Percentiles rank a stretch among this genome's conserved stretches.
Evolutionary conservation across 2,113 vertebrate genomes (phyloP).

Genomic region (Colossoma macropomum): DNA sequence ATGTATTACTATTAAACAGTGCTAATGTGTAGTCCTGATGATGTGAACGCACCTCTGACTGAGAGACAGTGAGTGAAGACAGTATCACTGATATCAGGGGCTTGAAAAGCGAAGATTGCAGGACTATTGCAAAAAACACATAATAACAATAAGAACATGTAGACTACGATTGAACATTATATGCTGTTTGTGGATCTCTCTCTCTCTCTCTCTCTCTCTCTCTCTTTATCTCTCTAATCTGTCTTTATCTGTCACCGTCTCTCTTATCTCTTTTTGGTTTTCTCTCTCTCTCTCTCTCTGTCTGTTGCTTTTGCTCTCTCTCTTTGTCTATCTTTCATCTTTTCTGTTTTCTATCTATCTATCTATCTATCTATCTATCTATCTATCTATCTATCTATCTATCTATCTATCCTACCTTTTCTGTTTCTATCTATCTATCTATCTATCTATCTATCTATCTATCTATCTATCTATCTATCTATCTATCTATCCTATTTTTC

Average conservation of each 20-base stretch:
- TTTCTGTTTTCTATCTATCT: background rate
- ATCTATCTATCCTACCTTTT: background rate
- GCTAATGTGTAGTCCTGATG: conserved; percentile 62
- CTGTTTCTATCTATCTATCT: background rate
- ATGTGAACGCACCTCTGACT: conserved; percentile 10
- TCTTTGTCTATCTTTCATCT: no score
- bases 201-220: background rate
- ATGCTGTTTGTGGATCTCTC: no score
- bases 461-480: background rate
- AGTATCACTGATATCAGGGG: conserved; percentile 17
- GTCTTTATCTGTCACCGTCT: no score
- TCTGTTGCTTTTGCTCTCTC: no score
- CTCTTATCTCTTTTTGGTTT: no score
- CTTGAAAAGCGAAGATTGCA: background rate
- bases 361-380: background rate
- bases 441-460: background rate
- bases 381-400: background rate
- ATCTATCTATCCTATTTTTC: background rate
- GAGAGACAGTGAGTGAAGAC: conserved; percentile 5
- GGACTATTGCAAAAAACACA: conserved; percentile 10
- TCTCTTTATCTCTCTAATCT: background rate
- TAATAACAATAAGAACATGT: background rate
- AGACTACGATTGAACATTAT: background rate
- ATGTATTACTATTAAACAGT: conserved; percentile 67
- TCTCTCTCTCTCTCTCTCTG: no score